Base-by-base conservation (phyloP, 2,888 invertebrate genomes). In the Athrips mouffetella region DNA sequence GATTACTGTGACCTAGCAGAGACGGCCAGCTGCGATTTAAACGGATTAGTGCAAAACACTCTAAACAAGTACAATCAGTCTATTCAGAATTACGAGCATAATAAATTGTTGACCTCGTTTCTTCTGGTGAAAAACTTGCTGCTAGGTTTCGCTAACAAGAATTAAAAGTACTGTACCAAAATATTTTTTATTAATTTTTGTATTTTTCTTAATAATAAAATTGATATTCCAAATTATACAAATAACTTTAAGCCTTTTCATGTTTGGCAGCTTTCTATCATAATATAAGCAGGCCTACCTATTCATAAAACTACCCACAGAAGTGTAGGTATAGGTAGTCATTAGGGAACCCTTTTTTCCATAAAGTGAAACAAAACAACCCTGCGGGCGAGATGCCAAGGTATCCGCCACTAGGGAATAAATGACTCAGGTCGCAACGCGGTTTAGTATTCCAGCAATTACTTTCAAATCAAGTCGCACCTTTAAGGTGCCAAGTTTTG, bases 401-500 rank as follows among this genome's bases (percentile, higher is more conserved):
- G 65, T 65, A 61, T 58, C 51, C 50, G 61, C 65, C 66, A 62
- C 59, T 58, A 58, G 55, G 52, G 67, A 67, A 65, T 64, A 68
- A 73, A 70, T 66, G 58, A 59, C 58, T 56, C 50, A 60, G 57
- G 47, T 35, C 60, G 54, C 54, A 53, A 54, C 59, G 53, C 61
- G 62, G 55, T 73, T 73, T 60, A 66, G 27, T 74, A 76, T 77
- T 75, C 73, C 69, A 68, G 66, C 72, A 73, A 77, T 75, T 73
- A 75, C 25, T 25, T 40, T 16, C 5, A 21, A 21, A 37, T 37
- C 37, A 37, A 37, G 21, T n/a, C 37, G 3, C 20, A 37, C 11
- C 37, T 37, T 37, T 35, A 18, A 15, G 56, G 48, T 41, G 37
- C 46, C 45, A 53, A 45, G 45, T n/a, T n/a, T n/a, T n/a, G n/a